Evolutionary conservation across 2,113 vertebrate species (phyloP).

Genomic region (pig (Sus scrofa)): T2T-Sscrofa CM000819.6:20242001-20242500

Average conservation of each 20-base stretch:
- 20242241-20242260: not conserved
- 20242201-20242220: not conserved
- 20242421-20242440: not conserved
- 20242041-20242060: not conserved
- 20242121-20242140: not conserved
- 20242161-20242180: not conserved
- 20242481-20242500: constrained; percentile 13
- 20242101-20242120: not conserved
- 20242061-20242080: too few relatives aligned
- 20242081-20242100: not conserved
- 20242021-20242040: not conserved
- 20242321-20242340: not conserved
- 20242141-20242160: not conserved
- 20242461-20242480: not conserved
- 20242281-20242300: not conserved
- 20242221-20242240: not conserved
- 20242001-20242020: not conserved
- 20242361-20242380: not conserved
- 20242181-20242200: not conserved
- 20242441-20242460: constrained; percentile 4
- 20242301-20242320: not conserved
- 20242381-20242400: not conserved
- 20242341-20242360: not conserved
- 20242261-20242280: not conserved
- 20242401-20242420: not conserved